Percentiles rank a stretch among this genome's conserved stretches.
Conservation (phyloP, 2,113 vertebrate species). For the Gila orcuttii region DNA sequence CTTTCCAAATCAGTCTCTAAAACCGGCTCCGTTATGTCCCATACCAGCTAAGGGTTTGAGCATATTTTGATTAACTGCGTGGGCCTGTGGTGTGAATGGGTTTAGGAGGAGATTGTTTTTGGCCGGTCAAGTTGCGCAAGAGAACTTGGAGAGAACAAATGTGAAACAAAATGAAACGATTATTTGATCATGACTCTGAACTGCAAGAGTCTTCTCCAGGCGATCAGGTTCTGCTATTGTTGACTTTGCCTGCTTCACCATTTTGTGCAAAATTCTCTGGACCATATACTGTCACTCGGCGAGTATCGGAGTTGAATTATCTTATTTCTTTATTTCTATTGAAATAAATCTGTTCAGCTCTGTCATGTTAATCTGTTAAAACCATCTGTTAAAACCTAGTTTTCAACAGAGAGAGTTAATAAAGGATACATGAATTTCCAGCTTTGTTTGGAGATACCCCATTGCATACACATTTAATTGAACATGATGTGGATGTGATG, state of each 20-base stretch:
- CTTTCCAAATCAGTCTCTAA: too few species aligned
- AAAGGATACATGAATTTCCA: background rate
- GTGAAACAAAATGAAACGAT: background rate
- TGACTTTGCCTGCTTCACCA: background rate
- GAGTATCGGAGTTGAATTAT: background rate
- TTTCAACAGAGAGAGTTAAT: background rate
- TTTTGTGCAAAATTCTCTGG: background rate
- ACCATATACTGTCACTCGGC: background rate
- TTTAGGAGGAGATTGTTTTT: background rate
- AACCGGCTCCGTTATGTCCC: background rate
- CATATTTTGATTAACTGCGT: conserved; percentile 4
- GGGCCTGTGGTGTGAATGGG: background rate
- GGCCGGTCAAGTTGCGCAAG: background rate
- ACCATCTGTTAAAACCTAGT: background rate
- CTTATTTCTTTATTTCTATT: too few species aligned
- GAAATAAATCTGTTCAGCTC: background rate
- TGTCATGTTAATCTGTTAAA: background rate
- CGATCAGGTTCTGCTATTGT: background rate
- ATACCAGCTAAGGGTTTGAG: background rate
- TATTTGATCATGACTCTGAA: background rate
- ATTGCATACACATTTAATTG: background rate
- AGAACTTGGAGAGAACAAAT: background rate
- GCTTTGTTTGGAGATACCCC: background rate
- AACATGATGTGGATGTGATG: background rate
- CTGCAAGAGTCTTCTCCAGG: background rate